These are phyloP conservation scores for Terrapene triunguis DNA, from an alignment of 2,113 vertebrate genomes.

Conservation along the genomic window DNA sequence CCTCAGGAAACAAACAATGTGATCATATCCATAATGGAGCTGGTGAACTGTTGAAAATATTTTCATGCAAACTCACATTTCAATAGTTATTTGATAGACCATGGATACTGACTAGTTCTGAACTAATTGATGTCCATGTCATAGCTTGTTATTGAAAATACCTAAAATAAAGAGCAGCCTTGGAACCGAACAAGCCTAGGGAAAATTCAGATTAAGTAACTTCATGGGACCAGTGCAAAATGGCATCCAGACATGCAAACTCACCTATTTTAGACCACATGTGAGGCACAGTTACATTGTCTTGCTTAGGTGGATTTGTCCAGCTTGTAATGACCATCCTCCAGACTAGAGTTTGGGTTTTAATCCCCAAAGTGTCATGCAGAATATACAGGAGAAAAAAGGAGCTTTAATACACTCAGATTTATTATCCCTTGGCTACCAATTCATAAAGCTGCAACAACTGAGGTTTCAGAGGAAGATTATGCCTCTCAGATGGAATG, in stretches of 20 bases:
- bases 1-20: not conserved
- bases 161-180: rapidly evolving
- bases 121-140: not conserved
- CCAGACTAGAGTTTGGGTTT: not conserved
- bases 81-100: not conserved
- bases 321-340: not conserved
- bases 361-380: not conserved
- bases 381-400: not conserved
- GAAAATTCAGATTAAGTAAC: not conserved
- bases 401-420: not conserved
- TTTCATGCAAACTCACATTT: not conserved
- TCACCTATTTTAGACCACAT: not conserved
- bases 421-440: not conserved
- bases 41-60: slow-evolving; percentile 24
- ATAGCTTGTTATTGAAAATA: not conserved
- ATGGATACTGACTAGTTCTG: rapidly evolving
- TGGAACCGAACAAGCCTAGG: not conserved
- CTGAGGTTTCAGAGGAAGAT: not conserved
- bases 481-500: slow-evolving; percentile 44
- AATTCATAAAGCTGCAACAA: not conserved
- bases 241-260: not conserved
- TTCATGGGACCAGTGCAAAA: not conserved
- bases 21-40: not conserved
- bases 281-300: not conserved
- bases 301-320: not conserved